A percentile compares a stretch with the other conserved stretches of the same genome.
These are phyloP conservation scores for Drosophila birchii DNA, from an alignment of 2,888 invertebrate genomes.

Conservation along the genomic window DNA sequence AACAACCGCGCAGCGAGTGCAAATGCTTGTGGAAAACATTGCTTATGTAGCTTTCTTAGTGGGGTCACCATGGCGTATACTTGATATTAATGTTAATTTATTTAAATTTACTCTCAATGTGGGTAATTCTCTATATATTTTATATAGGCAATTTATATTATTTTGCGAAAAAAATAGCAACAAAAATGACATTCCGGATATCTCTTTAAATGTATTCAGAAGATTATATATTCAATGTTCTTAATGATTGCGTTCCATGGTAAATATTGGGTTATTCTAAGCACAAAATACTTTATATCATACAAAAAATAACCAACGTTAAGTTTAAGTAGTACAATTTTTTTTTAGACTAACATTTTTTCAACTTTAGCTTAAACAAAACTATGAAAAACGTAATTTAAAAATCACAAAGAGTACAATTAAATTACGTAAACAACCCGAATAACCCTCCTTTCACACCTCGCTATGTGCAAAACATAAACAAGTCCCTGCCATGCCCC, in stretches of 20 bases:
- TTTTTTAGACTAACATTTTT: too few relatives aligned
- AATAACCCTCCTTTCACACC: neutral
- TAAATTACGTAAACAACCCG: too few relatives aligned
- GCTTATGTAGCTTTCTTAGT: slow-evolving; percentile 18
- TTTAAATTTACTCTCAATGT: neutral
- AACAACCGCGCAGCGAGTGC: slow-evolving; percentile 39
- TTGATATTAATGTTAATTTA: neutral
- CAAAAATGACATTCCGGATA: too few relatives aligned
- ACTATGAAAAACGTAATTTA: neutral
- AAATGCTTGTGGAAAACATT: neutral
- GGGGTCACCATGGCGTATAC: slow-evolving; percentile 15
- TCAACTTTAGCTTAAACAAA: neutral
- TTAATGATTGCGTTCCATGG: too few relatives aligned
- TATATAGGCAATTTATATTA: neutral
- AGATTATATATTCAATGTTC: too few relatives aligned
- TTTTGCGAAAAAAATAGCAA: neutral
- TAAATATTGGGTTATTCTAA: too few relatives aligned
- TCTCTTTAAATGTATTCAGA: too few relatives aligned
- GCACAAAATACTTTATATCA: too few relatives aligned
- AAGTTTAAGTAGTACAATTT: neutral
- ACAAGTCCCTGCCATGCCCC: slow-evolving; percentile 23
- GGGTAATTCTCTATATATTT: too few relatives aligned
- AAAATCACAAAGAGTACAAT: neutral
- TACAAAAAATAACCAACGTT: neutral
- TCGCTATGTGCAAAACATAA: slow-evolving; percentile 34